phyloP scores from a whole-genome alignment of 2,888 invertebrate genomes.

The Hemithea aestivaria region DNA sequence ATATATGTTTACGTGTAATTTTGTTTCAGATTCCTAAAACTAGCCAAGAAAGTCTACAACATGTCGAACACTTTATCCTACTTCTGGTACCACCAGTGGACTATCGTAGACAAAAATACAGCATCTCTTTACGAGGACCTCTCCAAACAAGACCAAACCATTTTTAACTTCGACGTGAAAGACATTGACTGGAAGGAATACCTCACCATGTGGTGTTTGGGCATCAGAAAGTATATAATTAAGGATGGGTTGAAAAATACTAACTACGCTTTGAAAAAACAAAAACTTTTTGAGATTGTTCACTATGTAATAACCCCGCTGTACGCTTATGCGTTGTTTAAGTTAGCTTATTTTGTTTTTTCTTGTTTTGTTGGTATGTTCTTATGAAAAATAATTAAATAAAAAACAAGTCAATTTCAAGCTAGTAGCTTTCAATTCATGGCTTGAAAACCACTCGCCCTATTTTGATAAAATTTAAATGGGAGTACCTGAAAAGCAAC shows the following conservation, averaged over 20 bases:
- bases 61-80: slow-evolving; percentile 1
- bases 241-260: slow-evolving; percentile 18
- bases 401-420: no score
- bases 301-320: no score
- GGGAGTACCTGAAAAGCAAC: no score
- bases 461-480: no score
- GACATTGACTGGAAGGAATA: slow-evolving; percentile 18
- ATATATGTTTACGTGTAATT: slow-evolving; percentile 5
- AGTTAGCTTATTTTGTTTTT: no score
- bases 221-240: slow-evolving; percentile 15
- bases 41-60: slow-evolving; percentile 16
- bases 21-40: slow-evolving; percentile 21
- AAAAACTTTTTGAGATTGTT: background rate
- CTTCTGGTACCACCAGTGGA: slow-evolving; percentile 12
- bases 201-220: slow-evolving; percentile 4
- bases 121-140: slow-evolving; percentile 7
- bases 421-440: no score
- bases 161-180: slow-evolving; percentile 23
- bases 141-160: slow-evolving; percentile 16
- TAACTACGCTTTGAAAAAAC: slow-evolving; percentile 1
- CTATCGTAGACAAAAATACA: slow-evolving; percentile 12
- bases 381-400: no score
- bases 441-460: no score
- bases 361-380: no score
- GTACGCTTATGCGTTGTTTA: no score